A percentile compares a stretch with the other conserved stretches of the same genome.
These are phyloP conservation scores for Cheirogaleus medius DNA, from an alignment of 2,113 vertebrate species.

Conservation along the genomic window DNA sequence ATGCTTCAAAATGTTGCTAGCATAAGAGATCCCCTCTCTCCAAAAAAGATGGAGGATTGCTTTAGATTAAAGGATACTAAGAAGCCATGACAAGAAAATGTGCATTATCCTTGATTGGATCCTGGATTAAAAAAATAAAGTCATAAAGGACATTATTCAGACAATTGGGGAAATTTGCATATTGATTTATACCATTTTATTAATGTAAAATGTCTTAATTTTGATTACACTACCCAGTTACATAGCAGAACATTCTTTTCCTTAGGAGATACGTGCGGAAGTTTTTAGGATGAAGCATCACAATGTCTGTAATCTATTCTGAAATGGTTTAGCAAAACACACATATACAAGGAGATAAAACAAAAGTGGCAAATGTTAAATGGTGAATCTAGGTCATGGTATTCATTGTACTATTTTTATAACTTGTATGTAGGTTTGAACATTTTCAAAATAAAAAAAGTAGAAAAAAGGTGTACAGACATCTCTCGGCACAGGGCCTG, in stretches of 20 bases:
- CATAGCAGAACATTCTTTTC: neutral
- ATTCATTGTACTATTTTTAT: slow-evolving; percentile 36
- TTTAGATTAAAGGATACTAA: neutral
- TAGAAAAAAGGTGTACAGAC: neutral
- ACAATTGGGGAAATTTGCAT: neutral
- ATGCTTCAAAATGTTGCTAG: slow-evolving; percentile 13
- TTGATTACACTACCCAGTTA: neutral
- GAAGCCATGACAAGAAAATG: neutral
- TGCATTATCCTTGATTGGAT: neutral
- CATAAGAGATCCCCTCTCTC: neutral
- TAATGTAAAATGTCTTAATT: neutral
- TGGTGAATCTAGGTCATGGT: slow-evolving; percentile 41
- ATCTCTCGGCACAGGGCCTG: neutral
- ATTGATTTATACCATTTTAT: neutral
- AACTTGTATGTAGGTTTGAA: slow-evolving; percentile 47
- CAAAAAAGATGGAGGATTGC: neutral
- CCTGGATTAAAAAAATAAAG: neutral
- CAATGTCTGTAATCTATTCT: neutral
- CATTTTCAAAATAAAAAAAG: neutral
- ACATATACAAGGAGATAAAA: neutral
- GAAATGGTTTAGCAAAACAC: slow-evolving; percentile 29
- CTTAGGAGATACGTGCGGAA: neutral
- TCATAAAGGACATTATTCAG: neutral
- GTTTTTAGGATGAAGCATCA: neutral
- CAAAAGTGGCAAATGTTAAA: slow-evolving; percentile 14